phyloP scores from a whole-genome alignment of 2,797 vertebrate genomes.

The Gallinago nigripennis region DNA sequence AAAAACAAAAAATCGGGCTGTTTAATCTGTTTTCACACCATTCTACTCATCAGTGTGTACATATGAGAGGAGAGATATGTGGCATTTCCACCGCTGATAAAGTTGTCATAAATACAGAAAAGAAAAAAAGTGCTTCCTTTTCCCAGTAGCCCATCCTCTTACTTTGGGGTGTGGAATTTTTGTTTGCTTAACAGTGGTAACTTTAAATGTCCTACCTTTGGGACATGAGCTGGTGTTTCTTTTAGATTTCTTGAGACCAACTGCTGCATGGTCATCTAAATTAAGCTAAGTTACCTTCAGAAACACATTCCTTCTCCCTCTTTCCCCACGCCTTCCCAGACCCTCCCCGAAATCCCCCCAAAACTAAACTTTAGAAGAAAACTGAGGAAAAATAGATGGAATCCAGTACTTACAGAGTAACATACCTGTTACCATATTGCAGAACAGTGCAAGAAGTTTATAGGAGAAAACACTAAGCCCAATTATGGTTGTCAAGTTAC shows the following conservation, averaged over 20 bases:
- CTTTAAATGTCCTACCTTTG: neutral
- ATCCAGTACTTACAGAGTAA: neutral
- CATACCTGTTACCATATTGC: constrained; percentile 31
- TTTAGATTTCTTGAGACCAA: neutral
- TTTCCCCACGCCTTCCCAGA: too few relatives aligned
- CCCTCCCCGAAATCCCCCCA: neutral
- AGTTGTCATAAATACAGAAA: neutral
- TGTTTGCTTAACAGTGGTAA: neutral
- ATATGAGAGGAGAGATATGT: neutral
- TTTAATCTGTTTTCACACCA: neutral
- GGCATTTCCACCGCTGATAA: neutral
- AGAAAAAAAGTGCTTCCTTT: neutral
- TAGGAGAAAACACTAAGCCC: constrained; percentile 84
- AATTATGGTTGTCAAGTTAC: constrained; percentile 93
- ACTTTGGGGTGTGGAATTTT: neutral
- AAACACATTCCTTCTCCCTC: neutral
- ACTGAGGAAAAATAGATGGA: neutral
- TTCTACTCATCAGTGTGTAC: neutral
- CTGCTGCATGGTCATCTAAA: neutral
- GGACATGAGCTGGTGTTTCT: neutral
- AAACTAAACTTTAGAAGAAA: neutral
- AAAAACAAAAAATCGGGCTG: rapidly evolving
- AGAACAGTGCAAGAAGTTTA: constrained; percentile 82
- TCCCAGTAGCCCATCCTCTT: neutral
- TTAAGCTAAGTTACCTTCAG: neutral